A percentile compares a stretch with the other conserved stretches of the same genome.
phyloP scores from a whole-genome alignment of 2,113 vertebrate genomes.

The Eudyptes chrysolophus region DNA sequence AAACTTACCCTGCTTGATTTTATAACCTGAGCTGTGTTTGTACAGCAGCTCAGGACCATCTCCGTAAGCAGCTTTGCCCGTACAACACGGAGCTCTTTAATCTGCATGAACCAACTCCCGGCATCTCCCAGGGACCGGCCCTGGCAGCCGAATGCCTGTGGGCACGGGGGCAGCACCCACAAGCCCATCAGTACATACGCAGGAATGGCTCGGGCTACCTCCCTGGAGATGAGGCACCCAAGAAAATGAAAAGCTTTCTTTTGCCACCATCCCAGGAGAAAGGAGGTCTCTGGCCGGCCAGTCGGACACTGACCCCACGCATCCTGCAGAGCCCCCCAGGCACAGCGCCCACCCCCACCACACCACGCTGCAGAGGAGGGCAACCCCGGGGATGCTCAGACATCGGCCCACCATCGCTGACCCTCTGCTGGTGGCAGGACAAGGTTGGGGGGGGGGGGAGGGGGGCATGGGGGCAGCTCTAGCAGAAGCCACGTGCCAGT shows the following conservation, averaged over 20 bases:
- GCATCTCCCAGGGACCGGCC: background rate
- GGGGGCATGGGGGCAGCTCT: background rate
- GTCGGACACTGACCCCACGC: rapidly evolving
- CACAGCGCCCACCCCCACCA: background rate
- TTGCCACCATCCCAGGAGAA: background rate
- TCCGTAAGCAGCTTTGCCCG: background rate
- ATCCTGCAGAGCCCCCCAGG: background rate
- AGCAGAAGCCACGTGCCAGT: background rate
- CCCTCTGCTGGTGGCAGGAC: rapidly evolving
- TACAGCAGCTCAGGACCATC: background rate
- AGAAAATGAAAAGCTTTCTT: background rate
- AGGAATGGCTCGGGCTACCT: background rate
- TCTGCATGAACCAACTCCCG: rapidly evolving
- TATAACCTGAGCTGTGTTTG: background rate
- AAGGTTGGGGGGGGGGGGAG: background rate
- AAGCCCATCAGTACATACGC: background rate
- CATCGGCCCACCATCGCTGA: rapidly evolving
- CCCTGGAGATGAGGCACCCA: background rate
- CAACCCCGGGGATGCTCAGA: rapidly evolving
- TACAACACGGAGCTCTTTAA: background rate
- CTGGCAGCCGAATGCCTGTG: rapidly evolving
- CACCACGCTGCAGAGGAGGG: too few species aligned
- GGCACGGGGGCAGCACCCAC: background rate
- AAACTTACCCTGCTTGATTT: background rate
- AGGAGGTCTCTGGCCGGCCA: background rate